Percentiles rank a stretch among this genome's conserved stretches.
phyloP scores from a whole-genome alignment of 1,140 invertebrate species.

The Temnothorax nylanderi region DNA sequence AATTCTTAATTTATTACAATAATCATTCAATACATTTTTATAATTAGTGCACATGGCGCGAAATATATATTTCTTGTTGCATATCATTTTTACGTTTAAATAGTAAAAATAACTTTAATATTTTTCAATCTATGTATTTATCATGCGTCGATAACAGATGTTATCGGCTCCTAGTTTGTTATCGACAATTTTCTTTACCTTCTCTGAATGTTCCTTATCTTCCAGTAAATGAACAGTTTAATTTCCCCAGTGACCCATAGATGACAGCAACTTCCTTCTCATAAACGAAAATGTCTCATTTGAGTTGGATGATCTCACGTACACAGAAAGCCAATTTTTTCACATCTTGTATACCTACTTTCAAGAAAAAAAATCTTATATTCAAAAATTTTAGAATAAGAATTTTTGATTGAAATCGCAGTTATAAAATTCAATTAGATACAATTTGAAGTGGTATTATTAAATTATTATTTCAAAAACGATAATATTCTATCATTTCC shows the following conservation, averaged over 20 bases:
- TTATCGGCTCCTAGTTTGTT: background rate
- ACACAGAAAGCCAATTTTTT: background rate
- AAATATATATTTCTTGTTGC: background rate
- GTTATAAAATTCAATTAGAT: background rate
- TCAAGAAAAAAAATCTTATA: background rate
- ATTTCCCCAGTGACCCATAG: background rate
- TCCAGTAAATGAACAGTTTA: background rate
- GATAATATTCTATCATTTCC: background rate
- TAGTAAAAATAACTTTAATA: background rate
- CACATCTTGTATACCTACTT: background rate
- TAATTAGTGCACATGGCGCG: background rate
- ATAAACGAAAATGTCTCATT: background rate
- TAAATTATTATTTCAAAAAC: background rate
- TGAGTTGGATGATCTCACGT: background rate
- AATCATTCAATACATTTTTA: background rate
- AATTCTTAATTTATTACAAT: background rate
- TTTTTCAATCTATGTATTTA: conserved; percentile 1
- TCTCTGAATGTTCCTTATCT: background rate
- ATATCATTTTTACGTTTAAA: background rate
- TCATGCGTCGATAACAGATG: background rate
- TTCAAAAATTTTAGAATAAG: background rate
- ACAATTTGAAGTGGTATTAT: background rate
- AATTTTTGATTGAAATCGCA: background rate
- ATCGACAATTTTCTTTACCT: background rate
- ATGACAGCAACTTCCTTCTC: background rate